phyloP scores from a whole-genome alignment of 2,113 vertebrate genomes.

The Plecotus auritus region DNA sequence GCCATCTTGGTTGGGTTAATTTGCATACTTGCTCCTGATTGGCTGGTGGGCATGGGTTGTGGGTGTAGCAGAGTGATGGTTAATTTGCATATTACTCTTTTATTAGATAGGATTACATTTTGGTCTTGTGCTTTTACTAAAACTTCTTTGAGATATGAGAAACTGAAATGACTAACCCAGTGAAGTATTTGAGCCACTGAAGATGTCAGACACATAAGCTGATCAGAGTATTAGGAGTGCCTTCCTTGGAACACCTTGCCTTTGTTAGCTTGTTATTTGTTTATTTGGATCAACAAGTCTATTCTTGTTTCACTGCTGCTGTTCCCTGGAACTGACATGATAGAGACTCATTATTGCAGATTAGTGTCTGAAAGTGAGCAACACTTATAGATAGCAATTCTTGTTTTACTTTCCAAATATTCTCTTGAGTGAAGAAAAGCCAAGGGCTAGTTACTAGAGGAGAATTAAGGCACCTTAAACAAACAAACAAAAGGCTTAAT shows the following conservation, averaged over 20 bases:
- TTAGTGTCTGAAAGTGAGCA: slow-evolving; percentile 32
- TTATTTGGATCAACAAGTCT: slow-evolving; percentile 15
- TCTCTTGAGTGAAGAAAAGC: slow-evolving; percentile 44
- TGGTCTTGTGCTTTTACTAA: not conserved
- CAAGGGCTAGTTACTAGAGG: not conserved
- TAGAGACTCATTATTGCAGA: slow-evolving; percentile 45
- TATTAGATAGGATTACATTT: not conserved
- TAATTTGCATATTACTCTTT: too few relatives aligned
- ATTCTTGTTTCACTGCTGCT: not conserved
- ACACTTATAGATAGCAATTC: slow-evolving; percentile 11
- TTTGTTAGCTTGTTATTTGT: not conserved
- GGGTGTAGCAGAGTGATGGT: too few relatives aligned
- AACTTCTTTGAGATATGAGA: not conserved
- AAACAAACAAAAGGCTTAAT: slow-evolving; percentile 43
- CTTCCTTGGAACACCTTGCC: not conserved
- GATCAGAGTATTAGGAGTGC: not conserved
- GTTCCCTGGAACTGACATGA: slow-evolving; percentile 30
- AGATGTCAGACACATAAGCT: not conserved
- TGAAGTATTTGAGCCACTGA: not conserved
- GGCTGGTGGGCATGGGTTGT: too few relatives aligned
- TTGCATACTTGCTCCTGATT: too few relatives aligned
- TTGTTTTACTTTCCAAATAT: slow-evolving; percentile 25
- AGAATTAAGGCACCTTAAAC: slow-evolving; percentile 39
- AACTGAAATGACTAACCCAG: not conserved
- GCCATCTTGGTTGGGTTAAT: too few relatives aligned